Conservation (phyloP, 2,797 vertebrate genomes). For the Morus bassanus region DNA sequence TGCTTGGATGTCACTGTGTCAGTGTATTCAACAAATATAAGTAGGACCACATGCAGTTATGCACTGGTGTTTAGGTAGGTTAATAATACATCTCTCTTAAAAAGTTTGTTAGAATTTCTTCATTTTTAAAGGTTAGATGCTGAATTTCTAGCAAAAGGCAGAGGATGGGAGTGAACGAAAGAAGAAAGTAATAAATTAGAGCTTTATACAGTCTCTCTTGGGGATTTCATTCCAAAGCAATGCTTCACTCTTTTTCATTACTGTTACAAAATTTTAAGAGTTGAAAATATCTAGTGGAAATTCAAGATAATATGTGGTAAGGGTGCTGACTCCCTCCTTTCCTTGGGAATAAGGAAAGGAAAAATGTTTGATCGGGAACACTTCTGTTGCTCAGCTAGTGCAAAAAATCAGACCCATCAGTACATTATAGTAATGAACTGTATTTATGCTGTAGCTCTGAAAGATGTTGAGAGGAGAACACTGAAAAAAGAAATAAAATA, state of each 20-base stretch:
- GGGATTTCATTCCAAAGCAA: background rate
- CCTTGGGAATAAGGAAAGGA: background rate
- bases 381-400: background rate
- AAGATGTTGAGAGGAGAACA: background rate
- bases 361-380: background rate
- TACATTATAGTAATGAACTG: background rate
- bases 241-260: background rate
- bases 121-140: background rate
- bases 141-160: background rate
- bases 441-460: background rate
- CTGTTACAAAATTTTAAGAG: background rate
- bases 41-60: background rate
- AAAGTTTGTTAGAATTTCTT: background rate
- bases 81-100: background rate
- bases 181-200: background rate
- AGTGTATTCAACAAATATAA: background rate
- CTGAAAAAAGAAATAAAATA: background rate
- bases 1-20: background rate
- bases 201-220: background rate
- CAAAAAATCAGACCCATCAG: background rate
- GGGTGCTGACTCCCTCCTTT: background rate
- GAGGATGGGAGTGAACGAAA: background rate
- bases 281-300: background rate
- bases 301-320: background rate
- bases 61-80: background rate